Percentiles rank a stretch among this genome's conserved stretches.
phyloP scores from a whole-genome alignment of 2,888 invertebrate species.

The Cyclophora albipunctata region DNA sequence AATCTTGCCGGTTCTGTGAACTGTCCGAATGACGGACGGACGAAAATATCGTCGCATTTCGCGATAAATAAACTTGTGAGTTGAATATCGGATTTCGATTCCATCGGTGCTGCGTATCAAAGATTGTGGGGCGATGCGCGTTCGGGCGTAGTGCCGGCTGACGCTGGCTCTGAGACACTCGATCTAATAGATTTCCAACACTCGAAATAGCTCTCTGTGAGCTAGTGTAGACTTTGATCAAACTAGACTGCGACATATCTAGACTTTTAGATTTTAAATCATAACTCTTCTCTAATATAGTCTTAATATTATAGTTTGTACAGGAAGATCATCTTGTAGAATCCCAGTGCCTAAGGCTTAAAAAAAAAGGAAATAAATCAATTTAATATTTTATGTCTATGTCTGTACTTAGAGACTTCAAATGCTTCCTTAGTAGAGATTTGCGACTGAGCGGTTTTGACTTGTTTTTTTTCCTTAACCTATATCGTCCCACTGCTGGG shows the following conservation, averaged over 20 bases:
- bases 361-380: too few species aligned
- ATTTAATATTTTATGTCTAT: too few species aligned
- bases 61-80: slow-evolving; percentile 70
- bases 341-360: too few species aligned
- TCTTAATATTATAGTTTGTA: too few species aligned
- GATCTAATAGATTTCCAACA: background rate
- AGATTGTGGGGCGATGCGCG: slow-evolving; percentile 52
- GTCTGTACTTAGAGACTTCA: too few species aligned
- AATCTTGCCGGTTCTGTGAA: slow-evolving; percentile 74
- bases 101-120: slow-evolving; percentile 73
- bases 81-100: slow-evolving; percentile 73
- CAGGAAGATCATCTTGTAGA: too few species aligned
- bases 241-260: background rate
- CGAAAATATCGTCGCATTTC: slow-evolving; percentile 73
- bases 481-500: too few species aligned
- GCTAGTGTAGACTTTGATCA: background rate
- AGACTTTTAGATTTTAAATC: background rate
- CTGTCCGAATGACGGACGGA: slow-evolving; percentile 72
- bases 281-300: too few species aligned
- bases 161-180: slow-evolving; percentile 2
- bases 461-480: too few species aligned
- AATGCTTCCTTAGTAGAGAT: too few species aligned
- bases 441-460: too few species aligned
- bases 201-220: slow-evolving; percentile 8
- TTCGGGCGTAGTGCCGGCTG: slow-evolving; percentile 52